These are phyloP conservation scores for Sycophila texana DNA, from an alignment of 2,888 invertebrate species.

Conservation along the genomic window DNA sequence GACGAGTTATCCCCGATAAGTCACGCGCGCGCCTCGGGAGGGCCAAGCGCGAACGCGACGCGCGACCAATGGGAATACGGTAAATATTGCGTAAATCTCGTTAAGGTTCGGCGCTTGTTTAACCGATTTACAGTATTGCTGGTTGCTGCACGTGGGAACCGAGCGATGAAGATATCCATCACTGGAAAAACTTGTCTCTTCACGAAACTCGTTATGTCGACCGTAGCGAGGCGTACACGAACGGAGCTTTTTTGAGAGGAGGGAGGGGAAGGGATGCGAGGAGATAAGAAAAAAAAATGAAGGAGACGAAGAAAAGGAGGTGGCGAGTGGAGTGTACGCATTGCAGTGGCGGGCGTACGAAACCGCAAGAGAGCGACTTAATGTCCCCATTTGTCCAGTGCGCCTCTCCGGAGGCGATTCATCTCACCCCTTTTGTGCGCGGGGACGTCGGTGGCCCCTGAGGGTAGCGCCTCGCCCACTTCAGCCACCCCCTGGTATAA, in stretches of 20 bases:
- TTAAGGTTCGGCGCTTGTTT: slow-evolving; percentile 32
- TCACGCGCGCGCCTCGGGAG: slow-evolving; percentile 36
- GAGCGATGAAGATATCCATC: slow-evolving; percentile 10
- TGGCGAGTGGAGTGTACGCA: neutral
- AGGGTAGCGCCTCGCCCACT: slow-evolving; percentile 13
- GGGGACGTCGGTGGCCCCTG: slow-evolving; percentile 35
- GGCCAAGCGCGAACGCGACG: neutral
- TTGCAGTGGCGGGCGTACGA: slow-evolving; percentile 59
- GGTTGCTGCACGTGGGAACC: slow-evolving; percentile 21
- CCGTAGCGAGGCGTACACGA: too few relatives aligned
- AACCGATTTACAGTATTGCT: slow-evolving; percentile 35
- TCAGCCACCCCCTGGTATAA: slow-evolving; percentile 13
- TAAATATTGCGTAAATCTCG: slow-evolving; percentile 42
- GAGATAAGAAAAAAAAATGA: neutral
- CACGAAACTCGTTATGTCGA: too few relatives aligned
- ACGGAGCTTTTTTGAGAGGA: too few relatives aligned
- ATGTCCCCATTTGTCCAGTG: slow-evolving; percentile 73
- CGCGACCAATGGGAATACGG: slow-evolving; percentile 9
- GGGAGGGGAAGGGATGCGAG: neutral
- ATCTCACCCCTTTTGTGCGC: slow-evolving; percentile 60
- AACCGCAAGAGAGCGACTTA: slow-evolving; percentile 71
- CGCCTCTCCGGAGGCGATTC: slow-evolving; percentile 68
- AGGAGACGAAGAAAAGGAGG: neutral
- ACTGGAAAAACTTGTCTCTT: neutral
- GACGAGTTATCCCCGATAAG: slow-evolving; percentile 49